Conservation (phyloP, 2,113 vertebrate species). For the Lethenteron camtschaticum region DNA sequence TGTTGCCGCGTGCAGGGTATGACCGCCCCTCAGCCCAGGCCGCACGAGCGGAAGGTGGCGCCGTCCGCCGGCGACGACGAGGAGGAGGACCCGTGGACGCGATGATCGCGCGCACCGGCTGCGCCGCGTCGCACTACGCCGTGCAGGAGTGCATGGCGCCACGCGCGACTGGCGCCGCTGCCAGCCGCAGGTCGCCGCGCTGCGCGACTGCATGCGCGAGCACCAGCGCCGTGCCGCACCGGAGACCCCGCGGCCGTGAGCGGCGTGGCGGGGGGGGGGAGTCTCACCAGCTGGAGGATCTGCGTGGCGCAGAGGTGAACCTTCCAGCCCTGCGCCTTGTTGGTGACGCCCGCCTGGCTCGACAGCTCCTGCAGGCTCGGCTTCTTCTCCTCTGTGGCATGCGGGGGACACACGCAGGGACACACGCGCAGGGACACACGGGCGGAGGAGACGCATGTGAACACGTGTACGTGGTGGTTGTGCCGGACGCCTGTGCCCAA, state of each 20-base stretch:
- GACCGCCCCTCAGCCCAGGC: constrained; percentile 19
- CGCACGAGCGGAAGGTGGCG: constrained; percentile 22
- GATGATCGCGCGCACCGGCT: constrained; percentile 49
- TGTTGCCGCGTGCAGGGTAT: constrained; percentile 16
- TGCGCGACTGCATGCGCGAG: constrained; percentile 51
- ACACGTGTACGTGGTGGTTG: no score
- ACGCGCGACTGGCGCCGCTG: constrained; percentile 63
- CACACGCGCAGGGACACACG: no score
- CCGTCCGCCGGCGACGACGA: constrained; percentile 15
- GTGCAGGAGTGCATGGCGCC: constrained; percentile 81
- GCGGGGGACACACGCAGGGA: constrained; percentile 6
- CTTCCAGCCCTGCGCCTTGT: constrained; percentile 91
- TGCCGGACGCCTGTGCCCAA: no score
- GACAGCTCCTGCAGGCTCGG: constrained; percentile 79
- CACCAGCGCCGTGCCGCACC: constrained; percentile 20
- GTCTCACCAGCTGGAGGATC: constrained; percentile 68
- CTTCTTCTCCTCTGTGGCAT: constrained; percentile 71
- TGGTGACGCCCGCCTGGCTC: constrained; percentile 81
- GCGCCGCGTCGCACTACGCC: constrained; percentile 36
- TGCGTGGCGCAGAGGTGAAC: constrained; percentile 89
- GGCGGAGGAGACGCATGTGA: no score
- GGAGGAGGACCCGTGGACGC: constrained; percentile 51
- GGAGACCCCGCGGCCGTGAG: no score
- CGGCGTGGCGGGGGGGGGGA: no score
- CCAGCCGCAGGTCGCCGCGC: constrained; percentile 39